Base-by-base conservation (phyloP, 2,888 invertebrate species). In the Drosophila neonasuta region DNA sequence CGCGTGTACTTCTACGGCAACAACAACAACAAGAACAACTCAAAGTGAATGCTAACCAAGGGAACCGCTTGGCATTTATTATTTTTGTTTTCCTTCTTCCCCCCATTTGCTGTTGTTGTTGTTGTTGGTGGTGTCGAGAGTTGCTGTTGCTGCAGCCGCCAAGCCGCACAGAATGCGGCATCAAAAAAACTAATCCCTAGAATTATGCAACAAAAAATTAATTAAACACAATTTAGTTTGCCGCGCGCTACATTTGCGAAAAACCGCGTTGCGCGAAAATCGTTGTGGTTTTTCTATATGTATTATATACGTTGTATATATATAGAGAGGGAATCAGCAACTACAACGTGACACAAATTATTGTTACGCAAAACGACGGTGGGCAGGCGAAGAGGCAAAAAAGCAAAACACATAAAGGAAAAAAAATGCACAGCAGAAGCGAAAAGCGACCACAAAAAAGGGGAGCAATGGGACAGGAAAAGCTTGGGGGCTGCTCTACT, bases 151-250 rank as follows among this genome's bases (percentile, higher is more conserved):
- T 69, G 74, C 68, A 60, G 71, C 62, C 60, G 41, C 55, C 41
- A 52, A 50, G 49, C 50, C 65, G 55, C 73, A 68, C 45, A 39
- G 57, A 62, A 71, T 56, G 65, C 44, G 46, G 60, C 72, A 79
- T 63, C 55, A 57, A 62, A 67, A 75, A 75, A 76, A 80, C 77
- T 75, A 81, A 80, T 80, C 81, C 78, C 56, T 55, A 70, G 85
- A 81, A 81, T 81, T 81, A 84, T 81, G 82, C 82, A 81, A 81
- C 82, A 81, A 84, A 81, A 84, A 84, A 81, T 81, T 81, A 81
- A 81, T 81, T 81, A 81, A 84, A 81, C 80, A 79, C 79, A 78
- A 79, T 81, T 81, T 81, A 77, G 85, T 81, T 80, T 81, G 61
- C 82, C 65, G 66, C 48, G 57, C 57, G 61, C 65, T 54, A 60